A percentile compares a stretch with the other conserved stretches of the same genome.
These are phyloP conservation scores for Mantis religiosa DNA, from an alignment of 2,888 invertebrate species.

Conservation along the genomic window DNA sequence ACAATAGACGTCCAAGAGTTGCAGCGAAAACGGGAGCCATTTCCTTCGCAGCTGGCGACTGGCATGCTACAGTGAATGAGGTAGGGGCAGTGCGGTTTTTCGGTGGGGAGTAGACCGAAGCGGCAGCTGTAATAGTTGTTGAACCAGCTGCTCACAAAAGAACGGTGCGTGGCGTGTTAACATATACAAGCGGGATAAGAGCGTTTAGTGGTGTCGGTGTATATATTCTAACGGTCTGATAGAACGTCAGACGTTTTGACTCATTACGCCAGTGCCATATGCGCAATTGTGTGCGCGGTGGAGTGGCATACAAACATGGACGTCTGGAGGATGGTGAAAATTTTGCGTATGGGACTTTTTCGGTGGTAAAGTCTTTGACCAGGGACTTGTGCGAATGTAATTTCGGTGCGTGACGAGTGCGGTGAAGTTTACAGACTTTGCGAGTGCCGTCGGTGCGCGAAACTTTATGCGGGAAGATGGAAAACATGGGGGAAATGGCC, in stretches of 20 bases:
- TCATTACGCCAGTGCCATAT: conserved; percentile 30
- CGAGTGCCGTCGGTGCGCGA: conserved; percentile 30
- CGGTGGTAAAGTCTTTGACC: conserved; percentile 34
- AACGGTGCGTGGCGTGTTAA: not conserved
- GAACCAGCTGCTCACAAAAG: conserved; percentile 26
- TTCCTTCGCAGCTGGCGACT: conserved; percentile 34
- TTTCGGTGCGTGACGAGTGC: conserved; percentile 32
- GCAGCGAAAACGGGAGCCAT: conserved; percentile 31
- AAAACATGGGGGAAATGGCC: conserved; percentile 57
- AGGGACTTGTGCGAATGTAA: conserved; percentile 32
- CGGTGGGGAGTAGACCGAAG: not conserved
- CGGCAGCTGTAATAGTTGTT: conserved; percentile 12
- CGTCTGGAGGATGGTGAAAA: conserved; percentile 36
- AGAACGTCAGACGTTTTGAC: not conserved
- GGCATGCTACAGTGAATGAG: conserved; percentile 26
- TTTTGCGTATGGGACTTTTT: conserved; percentile 36
- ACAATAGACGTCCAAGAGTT: conserved; percentile 31
- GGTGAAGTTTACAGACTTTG: conserved; percentile 32
- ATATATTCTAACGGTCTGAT: not conserved
- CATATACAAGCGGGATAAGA: not conserved
- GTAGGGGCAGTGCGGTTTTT: conserved; percentile 11
- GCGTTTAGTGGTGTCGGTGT: not conserved
- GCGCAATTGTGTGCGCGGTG: conserved; percentile 36
- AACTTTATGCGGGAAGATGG: conserved; percentile 50
- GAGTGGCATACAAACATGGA: conserved; percentile 37